Evolutionary conservation across 1,140 invertebrate genomes (phyloP).

Genomic region (Littorina saxatilis): DNA sequence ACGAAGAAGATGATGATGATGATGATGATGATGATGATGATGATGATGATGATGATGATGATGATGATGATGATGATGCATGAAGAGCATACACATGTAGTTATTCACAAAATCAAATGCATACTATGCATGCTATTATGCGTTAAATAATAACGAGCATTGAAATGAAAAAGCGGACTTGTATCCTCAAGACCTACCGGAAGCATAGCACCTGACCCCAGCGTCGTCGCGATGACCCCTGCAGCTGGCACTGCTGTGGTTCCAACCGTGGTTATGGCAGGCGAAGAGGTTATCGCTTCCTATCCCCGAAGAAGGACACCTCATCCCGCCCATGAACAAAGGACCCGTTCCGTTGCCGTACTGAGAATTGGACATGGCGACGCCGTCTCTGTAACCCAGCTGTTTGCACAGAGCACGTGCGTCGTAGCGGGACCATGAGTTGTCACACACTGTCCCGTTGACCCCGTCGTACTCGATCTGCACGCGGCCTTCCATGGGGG

Average conservation of each 20-base stretch:
- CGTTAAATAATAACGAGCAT: too few relatives aligned
- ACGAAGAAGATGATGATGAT: too few relatives aligned
- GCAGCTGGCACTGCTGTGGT: constrained; percentile 48
- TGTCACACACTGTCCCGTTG: constrained; percentile 66
- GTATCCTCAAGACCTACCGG: constrained; percentile 42
- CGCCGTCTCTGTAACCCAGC: constrained; percentile 59
- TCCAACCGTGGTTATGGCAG: constrained; percentile 61
- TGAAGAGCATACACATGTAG: too few relatives aligned
- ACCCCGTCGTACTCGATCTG: constrained; percentile 61
- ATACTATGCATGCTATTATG: not conserved
- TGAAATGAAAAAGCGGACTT: too few relatives aligned
- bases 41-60: not conserved
- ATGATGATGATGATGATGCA: too few relatives aligned
- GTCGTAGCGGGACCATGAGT: constrained; percentile 60
- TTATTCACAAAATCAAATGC: not conserved
- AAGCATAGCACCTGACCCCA: constrained; percentile 56
- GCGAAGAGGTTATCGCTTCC: constrained; percentile 50
- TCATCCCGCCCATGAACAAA: constrained; percentile 58
- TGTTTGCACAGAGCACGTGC: constrained; percentile 65
- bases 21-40: too few relatives aligned
- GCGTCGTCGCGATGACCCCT: constrained; percentile 55
- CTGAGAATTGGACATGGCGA: constrained; percentile 43
- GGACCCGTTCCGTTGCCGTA: constrained; percentile 48
- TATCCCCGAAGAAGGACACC: constrained; percentile 42
- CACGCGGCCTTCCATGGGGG: constrained; percentile 76